These are phyloP conservation scores for Nebria brevicollis DNA, from an alignment of 2,888 invertebrate genomes.

Conservation along the genomic window DNA sequence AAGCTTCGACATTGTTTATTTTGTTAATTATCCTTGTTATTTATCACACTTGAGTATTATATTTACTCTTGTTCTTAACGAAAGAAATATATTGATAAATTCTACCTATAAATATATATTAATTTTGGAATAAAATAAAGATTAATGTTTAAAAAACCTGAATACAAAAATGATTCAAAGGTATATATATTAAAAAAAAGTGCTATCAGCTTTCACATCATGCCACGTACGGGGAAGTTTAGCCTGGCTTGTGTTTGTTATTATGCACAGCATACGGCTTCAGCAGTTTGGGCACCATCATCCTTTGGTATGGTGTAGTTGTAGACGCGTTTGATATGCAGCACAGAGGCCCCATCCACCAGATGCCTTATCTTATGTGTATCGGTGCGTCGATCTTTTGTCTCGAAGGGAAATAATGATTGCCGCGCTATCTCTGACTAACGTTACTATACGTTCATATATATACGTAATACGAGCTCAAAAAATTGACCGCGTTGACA, in stretches of 20 bases:
- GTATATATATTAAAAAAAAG: neutral
- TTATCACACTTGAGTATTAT: slow-evolving; percentile 51
- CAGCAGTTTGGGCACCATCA: neutral
- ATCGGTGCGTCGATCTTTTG: slow-evolving; percentile 53
- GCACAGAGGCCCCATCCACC: slow-evolving; percentile 22
- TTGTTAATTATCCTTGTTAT: slow-evolving; percentile 57
- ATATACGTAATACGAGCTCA: neutral
- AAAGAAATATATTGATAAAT: too few species aligned
- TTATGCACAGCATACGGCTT: neutral
- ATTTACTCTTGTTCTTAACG: neutral
- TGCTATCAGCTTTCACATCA: neutral
- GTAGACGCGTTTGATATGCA: slow-evolving; percentile 33
- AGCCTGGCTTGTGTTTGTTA: neutral
- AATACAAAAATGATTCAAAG: too few species aligned
- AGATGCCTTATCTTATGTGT: slow-evolving; percentile 48
- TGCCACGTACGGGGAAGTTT: neutral
- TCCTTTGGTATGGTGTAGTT: neutral
- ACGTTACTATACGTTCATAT: neutral
- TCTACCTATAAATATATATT: too few species aligned
- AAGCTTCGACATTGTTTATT: slow-evolving; percentile 54
- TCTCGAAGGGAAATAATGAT: slow-evolving; percentile 51
- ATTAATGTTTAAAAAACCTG: too few species aligned
- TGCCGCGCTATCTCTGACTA: slow-evolving; percentile 40
- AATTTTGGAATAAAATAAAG: too few species aligned
- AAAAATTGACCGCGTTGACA: neutral